Percentiles rank a stretch among this genome's conserved stretches.
Evolutionary conservation across 2,888 invertebrate species (phyloP).

Genomic region (Lagria hirta): DNA sequence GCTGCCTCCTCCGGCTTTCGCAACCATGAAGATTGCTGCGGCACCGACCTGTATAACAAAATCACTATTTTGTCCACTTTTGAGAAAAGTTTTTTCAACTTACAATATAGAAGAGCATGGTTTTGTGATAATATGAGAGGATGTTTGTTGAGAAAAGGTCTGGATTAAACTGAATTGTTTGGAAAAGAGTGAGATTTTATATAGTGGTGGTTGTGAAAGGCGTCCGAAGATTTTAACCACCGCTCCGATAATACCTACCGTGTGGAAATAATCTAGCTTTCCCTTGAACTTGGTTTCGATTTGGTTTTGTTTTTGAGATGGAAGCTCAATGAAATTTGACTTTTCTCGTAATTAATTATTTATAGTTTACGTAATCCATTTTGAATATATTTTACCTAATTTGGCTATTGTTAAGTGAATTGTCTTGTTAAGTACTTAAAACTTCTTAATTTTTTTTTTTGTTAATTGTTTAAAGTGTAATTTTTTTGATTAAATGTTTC

Average conservation of each 20-base stretch:
- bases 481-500: too few relatives aligned
- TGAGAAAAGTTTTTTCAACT: slow-evolving; percentile 34
- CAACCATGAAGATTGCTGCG: slow-evolving; percentile 47
- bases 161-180: slow-evolving; percentile 35
- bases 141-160: slow-evolving; percentile 26
- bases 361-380: too few relatives aligned
- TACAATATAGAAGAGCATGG: slow-evolving; percentile 45
- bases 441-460: too few relatives aligned
- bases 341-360: too few relatives aligned
- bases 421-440: too few relatives aligned
- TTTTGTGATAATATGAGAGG: slow-evolving; percentile 13
- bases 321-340: too few relatives aligned
- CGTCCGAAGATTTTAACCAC: slow-evolving; percentile 24
- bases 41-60: slow-evolving; percentile 39
- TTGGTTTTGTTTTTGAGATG: too few relatives aligned
- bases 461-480: too few relatives aligned
- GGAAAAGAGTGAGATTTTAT: slow-evolving; percentile 38
- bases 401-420: too few relatives aligned
- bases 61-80: too few relatives aligned
- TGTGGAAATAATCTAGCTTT: slow-evolving; percentile 32
- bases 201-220: slow-evolving; percentile 44
- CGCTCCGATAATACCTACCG: slow-evolving; percentile 24
- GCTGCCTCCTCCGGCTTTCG: slow-evolving; percentile 45
- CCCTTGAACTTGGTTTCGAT: slow-evolving; percentile 40
- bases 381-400: too few relatives aligned